Evolutionary conservation across 1,140 invertebrate species (phyloP).

Genomic region (Magallana gigas): DNA sequence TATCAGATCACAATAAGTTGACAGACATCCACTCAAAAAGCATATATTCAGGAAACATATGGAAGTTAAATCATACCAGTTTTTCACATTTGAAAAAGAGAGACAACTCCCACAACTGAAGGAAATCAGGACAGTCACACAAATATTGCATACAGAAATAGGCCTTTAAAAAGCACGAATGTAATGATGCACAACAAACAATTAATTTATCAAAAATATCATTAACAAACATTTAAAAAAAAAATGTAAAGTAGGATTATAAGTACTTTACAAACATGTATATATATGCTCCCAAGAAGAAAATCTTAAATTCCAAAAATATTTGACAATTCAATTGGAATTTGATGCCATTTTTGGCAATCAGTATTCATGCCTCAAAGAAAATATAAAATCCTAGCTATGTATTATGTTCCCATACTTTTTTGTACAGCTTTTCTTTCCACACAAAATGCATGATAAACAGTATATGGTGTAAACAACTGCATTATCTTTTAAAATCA

Average conservation of each 20-base stretch:
- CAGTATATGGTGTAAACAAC: too few species aligned
- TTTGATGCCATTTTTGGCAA: background rate
- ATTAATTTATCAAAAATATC: slow-evolving; percentile 4
- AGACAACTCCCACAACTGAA: background rate
- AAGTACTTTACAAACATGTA: slow-evolving; percentile 1
- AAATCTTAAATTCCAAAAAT: slow-evolving; percentile 18
- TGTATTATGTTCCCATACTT: too few species aligned
- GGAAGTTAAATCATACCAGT: background rate
- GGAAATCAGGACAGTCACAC: background rate
- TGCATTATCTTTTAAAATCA: too few species aligned
- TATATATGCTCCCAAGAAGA: background rate
- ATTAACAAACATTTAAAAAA: background rate
- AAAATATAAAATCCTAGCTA: too few species aligned
- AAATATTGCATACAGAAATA: slow-evolving; percentile 30
- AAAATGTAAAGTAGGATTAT: background rate
- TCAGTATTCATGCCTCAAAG: too few species aligned
- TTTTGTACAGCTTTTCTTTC: too few species aligned
- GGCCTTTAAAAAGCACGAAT: slow-evolving; percentile 32
- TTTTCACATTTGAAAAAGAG: slow-evolving; percentile 24
- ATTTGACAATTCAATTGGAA: background rate
- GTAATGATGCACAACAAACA: slow-evolving; percentile 28
- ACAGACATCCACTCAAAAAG: slow-evolving; percentile 32
- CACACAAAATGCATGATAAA: too few species aligned
- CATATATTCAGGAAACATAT: slow-evolving; percentile 14
- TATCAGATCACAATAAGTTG: slow-evolving; percentile 31